Conservation (phyloP, 1,140 invertebrate species). For the Campoletis sonorensis region DNA sequence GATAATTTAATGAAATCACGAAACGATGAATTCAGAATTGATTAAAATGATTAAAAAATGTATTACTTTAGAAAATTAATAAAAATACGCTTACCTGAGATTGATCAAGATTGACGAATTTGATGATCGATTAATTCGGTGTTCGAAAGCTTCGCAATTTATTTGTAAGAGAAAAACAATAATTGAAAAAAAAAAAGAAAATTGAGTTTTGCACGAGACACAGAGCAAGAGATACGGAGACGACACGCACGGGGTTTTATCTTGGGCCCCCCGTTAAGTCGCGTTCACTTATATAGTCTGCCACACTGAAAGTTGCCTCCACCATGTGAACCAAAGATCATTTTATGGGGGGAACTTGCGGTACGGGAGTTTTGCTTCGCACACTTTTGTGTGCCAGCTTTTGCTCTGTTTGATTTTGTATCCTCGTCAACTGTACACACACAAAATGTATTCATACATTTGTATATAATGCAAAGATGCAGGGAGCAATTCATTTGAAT, state of each 20-base stretch:
- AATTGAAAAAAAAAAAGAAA: background rate
- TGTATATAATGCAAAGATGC: background rate
- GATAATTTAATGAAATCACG: too few species aligned
- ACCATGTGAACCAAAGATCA: slow-evolving; percentile 57
- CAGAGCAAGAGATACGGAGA: slow-evolving; percentile 61
- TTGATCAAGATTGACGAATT: too few species aligned
- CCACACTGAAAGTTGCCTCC: slow-evolving; percentile 74
- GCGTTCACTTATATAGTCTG: slow-evolving; percentile 75
- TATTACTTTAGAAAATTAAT: too few species aligned
- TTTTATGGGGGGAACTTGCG: slow-evolving; percentile 47
- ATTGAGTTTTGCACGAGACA: slow-evolving; percentile 15
- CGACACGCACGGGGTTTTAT: slow-evolving; percentile 73
- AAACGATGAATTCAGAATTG: too few species aligned
- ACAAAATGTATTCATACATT: background rate
- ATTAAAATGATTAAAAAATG: too few species aligned
- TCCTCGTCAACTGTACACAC: background rate
- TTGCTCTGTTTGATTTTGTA: background rate
- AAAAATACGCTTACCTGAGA: too few species aligned
- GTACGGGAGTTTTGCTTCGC: background rate
- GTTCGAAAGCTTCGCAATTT: background rate
- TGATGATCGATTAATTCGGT: too few species aligned
- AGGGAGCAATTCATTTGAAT: background rate
- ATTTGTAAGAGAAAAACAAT: background rate
- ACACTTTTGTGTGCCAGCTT: background rate
- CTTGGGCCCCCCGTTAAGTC: slow-evolving; percentile 66